Base-by-base conservation (phyloP, 2,797 vertebrate genomes). In the Tapera naevia region DNA sequence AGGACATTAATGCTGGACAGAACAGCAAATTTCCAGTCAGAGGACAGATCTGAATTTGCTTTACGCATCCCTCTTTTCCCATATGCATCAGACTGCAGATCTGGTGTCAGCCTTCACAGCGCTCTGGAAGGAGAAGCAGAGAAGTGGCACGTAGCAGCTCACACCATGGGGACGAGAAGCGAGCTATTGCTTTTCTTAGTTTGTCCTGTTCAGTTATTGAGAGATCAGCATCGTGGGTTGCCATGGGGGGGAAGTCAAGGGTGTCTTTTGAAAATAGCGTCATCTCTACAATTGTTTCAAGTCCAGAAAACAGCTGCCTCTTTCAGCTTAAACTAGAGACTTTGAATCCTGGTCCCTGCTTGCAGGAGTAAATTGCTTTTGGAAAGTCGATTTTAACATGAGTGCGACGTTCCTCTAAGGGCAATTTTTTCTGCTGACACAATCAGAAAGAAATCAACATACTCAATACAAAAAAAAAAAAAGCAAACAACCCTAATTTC, bases 321-420 rank as follows among this genome's bases (percentile, higher is more conserved):
- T 96, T 96, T 95, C 90, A 94, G 57, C 80, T 93, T 80, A 32
- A 94, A 65, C 78, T 71, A 13, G 94, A 95, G 83, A 94, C 89
- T 95, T 89, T 50, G 46, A 93, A 65, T 79, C 80, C 54, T 3
- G 4, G 7, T 43, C 60, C 39, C 67, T 80, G 41, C 80, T 93
- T 72, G 23, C 8, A 13, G 53, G 86, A 93, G 53, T 94, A 80
- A 96, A 93, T 87, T 94, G 80, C 88, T 96, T 96, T 96, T 94
- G 75, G 69, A 95, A 94, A 93, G 88, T 67, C 13, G 2, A 50
- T 95, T 96, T 96, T 95, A 94, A 96, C 95, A 94, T 94, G 88
- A 96, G 90, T 62, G 15, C 85, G 50, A 33, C 3, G 0, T 90
- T 93, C 28, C 61, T 91, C 7, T 86, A 66, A 75, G 64, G 88